Evolutionary conservation across 2,888 invertebrate species (phyloP).

Genomic region (Desoria tigrina): DNA sequence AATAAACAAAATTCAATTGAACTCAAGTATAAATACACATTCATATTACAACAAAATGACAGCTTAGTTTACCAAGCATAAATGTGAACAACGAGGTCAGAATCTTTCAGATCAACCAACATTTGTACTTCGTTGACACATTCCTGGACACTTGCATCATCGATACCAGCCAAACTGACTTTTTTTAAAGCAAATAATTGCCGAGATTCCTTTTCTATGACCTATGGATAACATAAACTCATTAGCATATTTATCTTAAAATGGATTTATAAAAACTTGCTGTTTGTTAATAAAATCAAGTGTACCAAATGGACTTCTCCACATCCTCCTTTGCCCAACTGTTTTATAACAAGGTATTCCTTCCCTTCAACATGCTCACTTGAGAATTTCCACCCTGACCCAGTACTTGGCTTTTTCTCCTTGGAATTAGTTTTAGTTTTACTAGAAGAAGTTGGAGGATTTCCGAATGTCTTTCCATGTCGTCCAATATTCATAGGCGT

Average conservation of each 20-base stretch:
- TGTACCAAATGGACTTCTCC: constrained; percentile 70
- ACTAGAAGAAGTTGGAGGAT: neutral
- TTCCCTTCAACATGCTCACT: constrained; percentile 67
- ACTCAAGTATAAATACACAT: neutral
- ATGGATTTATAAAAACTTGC: neutral
- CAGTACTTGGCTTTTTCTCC: neutral
- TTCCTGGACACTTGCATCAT: constrained; percentile 71
- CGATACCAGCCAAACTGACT: constrained; percentile 73
- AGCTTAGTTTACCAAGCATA: constrained; percentile 77
- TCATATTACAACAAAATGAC: neutral
- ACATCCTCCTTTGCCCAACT: constrained; percentile 85
- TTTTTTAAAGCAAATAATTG: constrained; percentile 75
- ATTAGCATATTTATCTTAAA: neutral
- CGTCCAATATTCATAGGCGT: neutral
- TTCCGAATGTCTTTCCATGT: neutral
- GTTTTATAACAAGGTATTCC: constrained; percentile 71
- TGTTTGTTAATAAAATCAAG: neutral
- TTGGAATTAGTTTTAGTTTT: neutral
- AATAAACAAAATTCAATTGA: constrained; percentile 52
- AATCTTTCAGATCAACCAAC: constrained; percentile 76
- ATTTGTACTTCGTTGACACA: constrained; percentile 87
- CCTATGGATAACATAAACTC: constrained; percentile 58
- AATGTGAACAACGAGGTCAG: constrained; percentile 78
- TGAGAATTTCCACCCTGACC: constrained; percentile 37
- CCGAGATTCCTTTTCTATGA: constrained; percentile 64